Evolutionary conservation across 2,113 vertebrate species (phyloP).

Genomic region (Illadopsis cleaveri): DNA sequence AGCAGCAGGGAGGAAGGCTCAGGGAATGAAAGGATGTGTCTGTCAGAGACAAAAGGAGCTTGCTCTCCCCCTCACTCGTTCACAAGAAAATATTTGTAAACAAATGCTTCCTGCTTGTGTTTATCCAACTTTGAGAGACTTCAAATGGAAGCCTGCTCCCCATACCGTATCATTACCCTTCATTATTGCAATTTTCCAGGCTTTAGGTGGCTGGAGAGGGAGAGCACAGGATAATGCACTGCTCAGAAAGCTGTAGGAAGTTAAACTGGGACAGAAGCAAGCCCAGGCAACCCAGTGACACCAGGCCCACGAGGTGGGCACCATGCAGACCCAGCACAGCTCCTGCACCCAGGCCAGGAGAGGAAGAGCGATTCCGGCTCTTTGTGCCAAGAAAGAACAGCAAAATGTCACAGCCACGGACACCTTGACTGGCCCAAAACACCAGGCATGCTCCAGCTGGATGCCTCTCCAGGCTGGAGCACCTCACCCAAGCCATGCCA

Average conservation of each 20-base stretch:
- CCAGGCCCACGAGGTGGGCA: not conserved
- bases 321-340: not conserved
- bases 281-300: not conserved
- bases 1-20: not conserved
- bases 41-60: not conserved
- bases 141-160: constrained; percentile 14
- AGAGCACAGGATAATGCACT: not conserved
- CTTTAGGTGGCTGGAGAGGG: constrained; percentile 23
- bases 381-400: not conserved
- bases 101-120: constrained; percentile 8
- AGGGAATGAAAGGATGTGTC: not conserved
- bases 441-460: not conserved
- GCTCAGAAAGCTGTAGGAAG: not conserved
- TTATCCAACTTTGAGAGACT: not conserved
- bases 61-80: not conserved
- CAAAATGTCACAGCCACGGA: rapidly evolving
- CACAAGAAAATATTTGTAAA: constrained; percentile 23
- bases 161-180: constrained; percentile 22
- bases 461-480: not conserved
- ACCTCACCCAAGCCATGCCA: not conserved
- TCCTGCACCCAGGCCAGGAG: not conserved
- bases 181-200: constrained; percentile 27
- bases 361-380: not conserved
- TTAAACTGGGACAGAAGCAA: not conserved
- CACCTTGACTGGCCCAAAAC: rapidly evolving